Evolutionary conservation across 2,888 invertebrate species (phyloP), one percentile per base, ranked within the genome.

Genomic region (Danaus chrysippus): DNA sequence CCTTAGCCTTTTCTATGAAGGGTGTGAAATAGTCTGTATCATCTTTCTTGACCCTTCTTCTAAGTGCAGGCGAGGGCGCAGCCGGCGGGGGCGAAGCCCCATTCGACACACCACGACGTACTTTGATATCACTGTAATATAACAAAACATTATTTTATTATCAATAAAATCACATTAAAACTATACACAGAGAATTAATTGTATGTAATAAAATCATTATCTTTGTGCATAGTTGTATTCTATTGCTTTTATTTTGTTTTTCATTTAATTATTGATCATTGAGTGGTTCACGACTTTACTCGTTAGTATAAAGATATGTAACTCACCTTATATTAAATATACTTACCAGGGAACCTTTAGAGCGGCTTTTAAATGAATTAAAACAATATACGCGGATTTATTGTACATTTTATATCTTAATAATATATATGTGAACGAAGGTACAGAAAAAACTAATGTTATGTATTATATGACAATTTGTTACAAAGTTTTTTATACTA

Each of bases 11-110:
- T 44, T 76, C 73, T 70, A 77, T 84, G 79, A 91, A 88, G 0
- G 79, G 65, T 0, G 87, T 82, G 77, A 91, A 90, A 72, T 87
- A 74, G 72, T 91, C 89, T 0, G 78, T 75, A 52, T 86, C 83
- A 59, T 83, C 86, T 0, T 53, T 0, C 71, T 70, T 12, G 78
- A 76, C 0, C 84, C 72, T 0, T 82, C 85, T 41, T 88, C 81
- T 10, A 86, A 80, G 0, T 84, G 75, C 58, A 84, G 82, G 8
- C 83, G 74, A 86, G 86, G 6, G 84, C 73, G 1, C 85, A 66
- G 3, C 72, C 71, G 0, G 67, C 66, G 11, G 84, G 77, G 1
- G 70, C 66, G 41, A 71, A 65, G 83, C 78, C n/a, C 85, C 86
- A 73, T 86, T 86, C 3, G 83, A 71, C 5, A 84, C 67, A 6